Base-by-base conservation (phyloP, 2,888 invertebrate species). In the Tetragonula carbonaria region DNA sequence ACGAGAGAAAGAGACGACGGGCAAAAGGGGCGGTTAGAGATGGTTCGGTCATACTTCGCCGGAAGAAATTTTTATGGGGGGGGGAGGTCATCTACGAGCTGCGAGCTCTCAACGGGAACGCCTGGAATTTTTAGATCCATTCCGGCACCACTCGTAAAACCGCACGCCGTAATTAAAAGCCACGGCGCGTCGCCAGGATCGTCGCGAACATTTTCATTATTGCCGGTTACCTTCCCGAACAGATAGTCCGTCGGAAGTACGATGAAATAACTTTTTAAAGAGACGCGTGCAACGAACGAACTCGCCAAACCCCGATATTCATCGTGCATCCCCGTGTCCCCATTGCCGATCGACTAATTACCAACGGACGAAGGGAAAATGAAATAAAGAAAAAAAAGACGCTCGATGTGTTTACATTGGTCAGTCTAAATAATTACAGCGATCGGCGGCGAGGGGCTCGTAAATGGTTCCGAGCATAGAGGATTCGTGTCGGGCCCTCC, bases 1-100 rank as follows among this genome's bases (percentile, higher is more conserved):
- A 18, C n/a, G 55, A 23, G 59, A 68, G 71, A 38, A 51, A n/a
- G 57, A 38, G 62, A 16, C 28, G 18, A 14, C 66, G 21, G 23
- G 16, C 4, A 51, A 21, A 18, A 57, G 53, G 45, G 38, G 66
- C 67, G 33, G 63, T 62, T 28, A 4, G 33, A 38, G 68, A 70
- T 28, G 66, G 77, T 87, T 86, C 57, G 87, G 84, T 87, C 85
- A 88, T 89, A 89, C 91, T 85, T 89, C 88, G 90, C 87, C 90
- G 90, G 91, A 92, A 93, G 91, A 93, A 90, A 94, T 94, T 94
- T 93, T 93, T 93, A 93, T 93, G 92, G 91, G 80, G 86, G 85
- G 86, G 92, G 91, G 80, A 84, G 85, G 86, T 87, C 83, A 74
- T 86, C 85, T 87, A 87, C 86, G 88, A 86, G 75, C 84, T 78